A percentile compares a stretch with the other conserved stretches of the same genome.
phyloP scores from a whole-genome alignment of 2,797 vertebrate genomes.

The Ispidina picta region DNA sequence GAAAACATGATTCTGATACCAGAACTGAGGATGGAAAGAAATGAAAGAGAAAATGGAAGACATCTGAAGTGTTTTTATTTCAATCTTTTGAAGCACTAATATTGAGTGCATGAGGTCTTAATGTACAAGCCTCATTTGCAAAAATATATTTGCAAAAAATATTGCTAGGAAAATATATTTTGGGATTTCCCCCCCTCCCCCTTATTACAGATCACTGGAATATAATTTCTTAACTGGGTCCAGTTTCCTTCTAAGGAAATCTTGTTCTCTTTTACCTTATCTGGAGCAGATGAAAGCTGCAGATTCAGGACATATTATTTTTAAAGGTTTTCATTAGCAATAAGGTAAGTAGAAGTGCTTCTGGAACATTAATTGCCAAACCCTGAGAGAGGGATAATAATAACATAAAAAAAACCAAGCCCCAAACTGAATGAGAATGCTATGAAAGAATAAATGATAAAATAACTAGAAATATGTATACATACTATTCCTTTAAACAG shows the following conservation, averaged over 20 bases:
- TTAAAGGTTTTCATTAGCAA: neutral
- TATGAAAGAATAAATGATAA: neutral
- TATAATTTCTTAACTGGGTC: neutral
- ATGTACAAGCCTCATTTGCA: conserved; percentile 10
- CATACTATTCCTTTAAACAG: neutral
- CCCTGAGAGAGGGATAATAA: neutral
- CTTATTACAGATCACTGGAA: neutral
- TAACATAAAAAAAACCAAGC: neutral
- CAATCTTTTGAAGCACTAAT: conserved; percentile 26
- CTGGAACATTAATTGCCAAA: neutral
- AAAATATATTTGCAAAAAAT: neutral
- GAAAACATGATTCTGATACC: conserved; percentile 15
- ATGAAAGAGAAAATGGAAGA: conserved; percentile 6
- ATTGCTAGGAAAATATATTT: neutral
- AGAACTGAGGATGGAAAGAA: conserved; percentile 6
- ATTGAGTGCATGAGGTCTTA: conserved; percentile 16
- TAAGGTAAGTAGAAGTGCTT: neutral
- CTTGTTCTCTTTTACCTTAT: neutral
- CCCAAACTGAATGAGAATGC: neutral
- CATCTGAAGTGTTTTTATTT: neutral
- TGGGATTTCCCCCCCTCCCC: rapidly evolving
- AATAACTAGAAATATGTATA: neutral
- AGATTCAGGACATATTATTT: neutral
- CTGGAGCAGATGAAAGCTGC: neutral
- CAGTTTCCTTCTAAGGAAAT: neutral